These are phyloP conservation scores for Lycocerus yunnanus DNA, from an alignment of 2,888 invertebrate genomes.

Conservation along the genomic window DNA sequence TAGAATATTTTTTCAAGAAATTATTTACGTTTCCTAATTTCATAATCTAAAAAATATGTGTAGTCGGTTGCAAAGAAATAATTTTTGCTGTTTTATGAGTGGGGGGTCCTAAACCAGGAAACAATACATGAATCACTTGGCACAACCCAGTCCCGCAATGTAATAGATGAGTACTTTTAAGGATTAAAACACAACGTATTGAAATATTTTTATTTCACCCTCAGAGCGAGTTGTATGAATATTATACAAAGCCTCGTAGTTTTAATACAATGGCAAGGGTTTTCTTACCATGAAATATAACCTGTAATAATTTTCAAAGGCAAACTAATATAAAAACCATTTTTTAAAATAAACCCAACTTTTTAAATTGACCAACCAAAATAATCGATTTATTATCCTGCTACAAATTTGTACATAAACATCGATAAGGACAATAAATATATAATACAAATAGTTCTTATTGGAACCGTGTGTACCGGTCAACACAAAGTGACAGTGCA, in stretches of 20 bases:
- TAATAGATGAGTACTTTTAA: conserved; percentile 56
- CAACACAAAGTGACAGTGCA: conserved; percentile 40
- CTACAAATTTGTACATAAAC: neutral
- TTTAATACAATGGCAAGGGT: conserved; percentile 41
- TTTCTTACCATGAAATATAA: conserved; percentile 42
- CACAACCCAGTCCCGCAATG: conserved; percentile 36
- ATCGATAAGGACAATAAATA: conserved; percentile 26
- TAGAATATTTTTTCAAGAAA: conserved; percentile 23
- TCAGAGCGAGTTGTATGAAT: conserved; percentile 43
- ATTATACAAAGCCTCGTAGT: conserved; percentile 47
- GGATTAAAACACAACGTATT: conserved; percentile 57
- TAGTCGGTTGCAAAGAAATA: conserved; percentile 51
- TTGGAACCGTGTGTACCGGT: conserved; percentile 32
- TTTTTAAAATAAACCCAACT: neutral
- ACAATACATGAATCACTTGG: conserved; percentile 56
- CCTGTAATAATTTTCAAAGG: conserved; percentile 37
- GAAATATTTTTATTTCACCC: conserved; percentile 55
- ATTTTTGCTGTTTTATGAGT: conserved; percentile 55
- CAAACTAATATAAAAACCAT: neutral
- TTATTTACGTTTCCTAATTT: conserved; percentile 30
- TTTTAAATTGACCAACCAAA: neutral
- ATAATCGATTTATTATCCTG: neutral
- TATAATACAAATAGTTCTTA: conserved; percentile 36
- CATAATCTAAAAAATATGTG: conserved; percentile 28
- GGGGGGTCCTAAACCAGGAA: conserved; percentile 52